These are phyloP conservation scores for Microctonus brassicae DNA, from an alignment of 2,888 invertebrate species.

Conservation along the genomic window DNA sequence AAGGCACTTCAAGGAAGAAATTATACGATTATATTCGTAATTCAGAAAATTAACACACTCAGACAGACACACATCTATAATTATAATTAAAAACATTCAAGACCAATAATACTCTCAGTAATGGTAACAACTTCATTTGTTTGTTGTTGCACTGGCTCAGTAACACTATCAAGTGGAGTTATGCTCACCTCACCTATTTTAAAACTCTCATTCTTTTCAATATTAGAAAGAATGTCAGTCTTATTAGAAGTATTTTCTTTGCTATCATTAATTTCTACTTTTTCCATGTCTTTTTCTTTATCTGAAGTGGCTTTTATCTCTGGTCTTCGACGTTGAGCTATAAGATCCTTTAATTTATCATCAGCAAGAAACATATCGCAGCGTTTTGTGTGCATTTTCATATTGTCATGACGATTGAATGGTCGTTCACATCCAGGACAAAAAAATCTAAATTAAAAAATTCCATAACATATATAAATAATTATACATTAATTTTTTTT, in stretches of 20 bases:
- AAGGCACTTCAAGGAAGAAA: not conserved
- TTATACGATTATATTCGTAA: not conserved
- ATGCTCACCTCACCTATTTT: conserved; percentile 17
- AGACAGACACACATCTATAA: not conserved
- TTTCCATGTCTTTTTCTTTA: not conserved
- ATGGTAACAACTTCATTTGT: conserved; percentile 27
- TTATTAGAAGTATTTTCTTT: conserved; percentile 2
- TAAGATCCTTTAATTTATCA: conserved; percentile 50
- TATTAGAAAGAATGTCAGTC: conserved; percentile 5
- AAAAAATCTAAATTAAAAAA: conserved; percentile 47
- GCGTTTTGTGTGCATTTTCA: conserved; percentile 61
- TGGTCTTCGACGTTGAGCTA: conserved; percentile 30
- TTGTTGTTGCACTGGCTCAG: conserved; percentile 2
- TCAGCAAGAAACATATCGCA: conserved; percentile 55
- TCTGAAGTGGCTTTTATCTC: no score
- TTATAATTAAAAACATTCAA: conserved; percentile 46
- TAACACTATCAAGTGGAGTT: not conserved
- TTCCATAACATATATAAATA: not conserved
- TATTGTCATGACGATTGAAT: conserved; percentile 63
- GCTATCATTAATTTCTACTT: not conserved
- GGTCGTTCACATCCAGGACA: conserved; percentile 59
- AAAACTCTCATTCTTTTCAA: not conserved
- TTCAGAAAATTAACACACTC: no score
- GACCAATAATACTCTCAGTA: conserved; percentile 47
- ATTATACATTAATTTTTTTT: no score